These are phyloP conservation scores for Tetragonisca angustula DNA, from an alignment of 2,888 invertebrate genomes.

Conservation along the genomic window DNA sequence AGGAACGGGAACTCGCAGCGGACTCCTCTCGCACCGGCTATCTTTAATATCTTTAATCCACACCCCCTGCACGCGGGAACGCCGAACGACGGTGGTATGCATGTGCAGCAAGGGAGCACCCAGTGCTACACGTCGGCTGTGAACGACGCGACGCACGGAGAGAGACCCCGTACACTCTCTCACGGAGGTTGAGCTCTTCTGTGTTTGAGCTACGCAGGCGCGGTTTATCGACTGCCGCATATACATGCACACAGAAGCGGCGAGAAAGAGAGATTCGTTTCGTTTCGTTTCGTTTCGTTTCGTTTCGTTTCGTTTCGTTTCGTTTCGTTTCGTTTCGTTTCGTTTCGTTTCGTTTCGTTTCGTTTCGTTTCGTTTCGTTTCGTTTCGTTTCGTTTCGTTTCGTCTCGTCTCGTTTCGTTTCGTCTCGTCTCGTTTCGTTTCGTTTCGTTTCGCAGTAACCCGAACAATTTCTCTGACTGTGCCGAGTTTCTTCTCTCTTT, in stretches of 20 bases:
- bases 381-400: slow-evolving; percentile 5
- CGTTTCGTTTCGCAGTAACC: slow-evolving; percentile 74
- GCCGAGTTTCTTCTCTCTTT: slow-evolving; percentile 48
- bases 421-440: slow-evolving; percentile 65
- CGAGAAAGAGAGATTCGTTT: slow-evolving; percentile 13
- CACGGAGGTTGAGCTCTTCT: slow-evolving; percentile 41
- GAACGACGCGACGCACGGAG: slow-evolving; percentile 12
- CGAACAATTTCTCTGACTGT: slow-evolving; percentile 77
- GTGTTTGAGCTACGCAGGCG: slow-evolving; percentile 77
- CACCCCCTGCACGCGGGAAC: slow-evolving; percentile 68
- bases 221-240: slow-evolving; percentile 80
- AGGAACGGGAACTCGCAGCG: slow-evolving; percentile 5
- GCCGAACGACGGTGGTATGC: slow-evolving; percentile 67
- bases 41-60: slow-evolving; percentile 76
- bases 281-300: not conserved
- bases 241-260: slow-evolving; percentile 54
- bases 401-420: not conserved
- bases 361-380: not conserved
- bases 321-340: slow-evolving; percentile 64
- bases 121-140: slow-evolving; percentile 20
- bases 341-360: slow-evolving; percentile 66
- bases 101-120: slow-evolving; percentile 49
- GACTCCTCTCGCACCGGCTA: slow-evolving; percentile 42
- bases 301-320: not conserved
- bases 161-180: slow-evolving; percentile 31